These are phyloP conservation scores for Cyprinodon brontotheroides DNA, from an alignment of 2,113 vertebrate genomes.

Conservation along the genomic window DNA sequence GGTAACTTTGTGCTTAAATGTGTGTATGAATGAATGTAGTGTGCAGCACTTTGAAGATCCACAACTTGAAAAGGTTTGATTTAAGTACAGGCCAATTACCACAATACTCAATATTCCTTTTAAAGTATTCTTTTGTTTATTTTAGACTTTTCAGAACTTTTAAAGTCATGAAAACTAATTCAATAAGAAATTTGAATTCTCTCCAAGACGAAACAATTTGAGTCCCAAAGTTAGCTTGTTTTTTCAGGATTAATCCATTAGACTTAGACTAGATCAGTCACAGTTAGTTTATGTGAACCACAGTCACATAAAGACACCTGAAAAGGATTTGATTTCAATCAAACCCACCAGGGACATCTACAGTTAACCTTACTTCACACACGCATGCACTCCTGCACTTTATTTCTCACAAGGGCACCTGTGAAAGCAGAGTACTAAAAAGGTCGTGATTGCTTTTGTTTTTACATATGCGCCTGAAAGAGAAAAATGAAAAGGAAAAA, in stretches of 20 bases:
- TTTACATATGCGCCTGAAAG: slow-evolving; percentile 9
- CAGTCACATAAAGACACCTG: slow-evolving; percentile 45
- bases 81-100: too few relatives aligned
- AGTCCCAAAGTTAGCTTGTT: slow-evolving; percentile 7
- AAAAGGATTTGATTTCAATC: slow-evolving; percentile 54
- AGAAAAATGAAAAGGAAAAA: slow-evolving; percentile 1
- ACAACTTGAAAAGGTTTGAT: too few relatives aligned
- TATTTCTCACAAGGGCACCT: slow-evolving; percentile 31
- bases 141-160: too few relatives aligned
- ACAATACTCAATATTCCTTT: too few relatives aligned
- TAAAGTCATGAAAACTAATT: too few relatives aligned
- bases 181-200: too few relatives aligned
- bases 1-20: too few relatives aligned
- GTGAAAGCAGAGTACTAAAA: slow-evolving; percentile 28
- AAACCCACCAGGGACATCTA: slow-evolving; percentile 32
- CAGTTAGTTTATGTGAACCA: slow-evolving; percentile 41
- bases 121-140: too few relatives aligned
- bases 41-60: too few relatives aligned
- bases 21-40: too few relatives aligned
- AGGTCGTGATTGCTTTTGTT: slow-evolving; percentile 1
- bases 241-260: slow-evolving; percentile 35
- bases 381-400: slow-evolving; percentile 18
- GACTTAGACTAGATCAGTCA: slow-evolving; percentile 24
- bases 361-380: slow-evolving; percentile 27
- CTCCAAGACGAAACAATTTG: too few relatives aligned